Conservation (phyloP, 2,797 vertebrate species). For the Nannoperca australis region DNA sequence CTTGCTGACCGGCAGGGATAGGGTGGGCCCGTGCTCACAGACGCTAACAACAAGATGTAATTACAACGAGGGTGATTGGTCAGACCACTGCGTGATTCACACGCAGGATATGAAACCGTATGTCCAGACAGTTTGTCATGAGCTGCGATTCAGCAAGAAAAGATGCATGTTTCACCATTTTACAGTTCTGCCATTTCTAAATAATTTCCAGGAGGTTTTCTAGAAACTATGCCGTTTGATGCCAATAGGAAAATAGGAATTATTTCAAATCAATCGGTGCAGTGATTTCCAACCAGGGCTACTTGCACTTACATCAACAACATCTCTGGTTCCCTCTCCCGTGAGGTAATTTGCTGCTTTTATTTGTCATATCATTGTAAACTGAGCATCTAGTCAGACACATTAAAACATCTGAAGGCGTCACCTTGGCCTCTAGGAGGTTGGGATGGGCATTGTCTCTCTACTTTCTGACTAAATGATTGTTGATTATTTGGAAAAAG, state of each 20-base stretch:
- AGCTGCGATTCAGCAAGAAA: constrained; percentile 26
- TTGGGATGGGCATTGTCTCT: neutral
- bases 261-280: neutral
- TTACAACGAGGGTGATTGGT: constrained; percentile 37
- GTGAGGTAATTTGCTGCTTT: neutral
- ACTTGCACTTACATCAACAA: neutral
- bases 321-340: neutral
- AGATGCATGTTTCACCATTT: constrained; percentile 2
- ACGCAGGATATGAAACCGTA: constrained; percentile 27
- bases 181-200: neutral
- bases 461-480: neutral
- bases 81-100: constrained; percentile 39
- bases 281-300: too few relatives aligned
- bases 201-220: constrained; percentile 16
- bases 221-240: neutral
- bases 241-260: neutral
- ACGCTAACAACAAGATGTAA: constrained; percentile 41
- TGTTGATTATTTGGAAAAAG: neutral
- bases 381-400: neutral
- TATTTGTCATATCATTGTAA: neutral
- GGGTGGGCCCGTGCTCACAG: constrained; percentile 1
- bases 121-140: constrained; percentile 27
- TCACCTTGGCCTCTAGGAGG: neutral
- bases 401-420: neutral
- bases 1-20: constrained; percentile 63